These are phyloP conservation scores for Callosobruchus maculatus DNA, from an alignment of 2,888 invertebrate species.

Conservation along the genomic window DNA sequence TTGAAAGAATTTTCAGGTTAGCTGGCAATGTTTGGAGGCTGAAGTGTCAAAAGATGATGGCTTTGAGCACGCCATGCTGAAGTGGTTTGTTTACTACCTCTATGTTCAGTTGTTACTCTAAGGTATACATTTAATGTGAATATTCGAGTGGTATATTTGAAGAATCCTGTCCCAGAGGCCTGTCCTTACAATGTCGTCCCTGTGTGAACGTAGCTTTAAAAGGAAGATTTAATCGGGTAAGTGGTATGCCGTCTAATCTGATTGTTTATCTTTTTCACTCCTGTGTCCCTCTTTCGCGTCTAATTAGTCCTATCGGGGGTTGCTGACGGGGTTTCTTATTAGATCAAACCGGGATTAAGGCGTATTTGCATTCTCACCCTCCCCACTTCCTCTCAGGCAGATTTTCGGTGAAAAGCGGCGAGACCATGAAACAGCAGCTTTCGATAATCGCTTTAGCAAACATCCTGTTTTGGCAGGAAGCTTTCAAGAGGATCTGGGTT, in stretches of 20 bases:
- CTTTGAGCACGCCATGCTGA: too few species aligned
- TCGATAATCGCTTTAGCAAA: background rate
- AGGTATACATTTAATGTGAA: too few species aligned
- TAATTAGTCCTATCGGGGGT: background rate
- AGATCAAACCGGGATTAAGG: background rate
- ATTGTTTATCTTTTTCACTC: background rate
- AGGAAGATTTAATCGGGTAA: background rate
- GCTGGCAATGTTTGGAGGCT: too few species aligned
- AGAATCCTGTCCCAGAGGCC: too few species aligned
- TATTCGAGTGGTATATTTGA: too few species aligned
- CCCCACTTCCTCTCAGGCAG: background rate
- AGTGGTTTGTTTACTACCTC: too few species aligned
- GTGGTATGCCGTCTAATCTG: background rate
- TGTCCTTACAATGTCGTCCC: too few species aligned
- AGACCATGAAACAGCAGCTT: background rate
- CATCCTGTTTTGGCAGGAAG: background rate
- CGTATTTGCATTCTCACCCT: background rate
- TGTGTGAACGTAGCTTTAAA: too few species aligned
- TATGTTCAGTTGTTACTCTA: too few species aligned
- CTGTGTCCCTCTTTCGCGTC: background rate
- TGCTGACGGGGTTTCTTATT: background rate
- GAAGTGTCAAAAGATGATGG: too few species aligned
- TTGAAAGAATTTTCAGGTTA: too few species aligned
- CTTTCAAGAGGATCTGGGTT: background rate
- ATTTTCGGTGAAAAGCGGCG: background rate